Evolutionary conservation across 2,888 invertebrate species (phyloP).

Genomic region (Halocaridina rubra): DNA sequence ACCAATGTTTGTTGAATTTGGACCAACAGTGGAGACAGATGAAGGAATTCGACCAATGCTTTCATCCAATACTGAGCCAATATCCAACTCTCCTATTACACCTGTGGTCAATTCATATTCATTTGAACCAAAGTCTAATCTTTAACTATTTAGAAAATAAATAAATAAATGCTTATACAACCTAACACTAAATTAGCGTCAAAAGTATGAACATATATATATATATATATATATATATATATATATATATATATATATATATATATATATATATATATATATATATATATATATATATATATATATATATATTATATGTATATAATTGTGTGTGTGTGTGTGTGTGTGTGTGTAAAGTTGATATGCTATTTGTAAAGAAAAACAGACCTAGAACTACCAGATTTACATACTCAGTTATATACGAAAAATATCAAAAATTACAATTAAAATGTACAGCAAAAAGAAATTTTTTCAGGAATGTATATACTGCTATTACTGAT

Average conservation of each 20-base stretch:
- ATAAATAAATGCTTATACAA: background rate
- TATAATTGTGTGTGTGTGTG: too few species aligned
- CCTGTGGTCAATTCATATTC: background rate
- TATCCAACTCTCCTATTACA: too few species aligned
- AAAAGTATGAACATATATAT: background rate
- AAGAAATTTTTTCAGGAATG: background rate
- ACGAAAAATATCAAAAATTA: background rate
- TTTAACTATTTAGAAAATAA: background rate
- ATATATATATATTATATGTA: too few species aligned
- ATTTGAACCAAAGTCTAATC: background rate
- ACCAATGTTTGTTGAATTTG: too few species aligned
- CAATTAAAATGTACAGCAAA: background rate
- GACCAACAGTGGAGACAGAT: too few species aligned
- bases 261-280: background rate
- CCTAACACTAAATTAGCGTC: background rate
- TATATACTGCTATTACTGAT: background rate
- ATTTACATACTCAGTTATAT: background rate
- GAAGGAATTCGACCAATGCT: background rate
- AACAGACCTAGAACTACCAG: too few species aligned
- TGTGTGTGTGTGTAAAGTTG: background rate
- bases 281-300: background rate
- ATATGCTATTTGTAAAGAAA: too few species aligned
- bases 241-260: background rate
- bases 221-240: background rate
- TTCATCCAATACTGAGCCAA: background rate